These are phyloP conservation scores for Drosophila nannoptera DNA, from an alignment of 1,140 invertebrate genomes.

Conservation along the genomic window DNA sequence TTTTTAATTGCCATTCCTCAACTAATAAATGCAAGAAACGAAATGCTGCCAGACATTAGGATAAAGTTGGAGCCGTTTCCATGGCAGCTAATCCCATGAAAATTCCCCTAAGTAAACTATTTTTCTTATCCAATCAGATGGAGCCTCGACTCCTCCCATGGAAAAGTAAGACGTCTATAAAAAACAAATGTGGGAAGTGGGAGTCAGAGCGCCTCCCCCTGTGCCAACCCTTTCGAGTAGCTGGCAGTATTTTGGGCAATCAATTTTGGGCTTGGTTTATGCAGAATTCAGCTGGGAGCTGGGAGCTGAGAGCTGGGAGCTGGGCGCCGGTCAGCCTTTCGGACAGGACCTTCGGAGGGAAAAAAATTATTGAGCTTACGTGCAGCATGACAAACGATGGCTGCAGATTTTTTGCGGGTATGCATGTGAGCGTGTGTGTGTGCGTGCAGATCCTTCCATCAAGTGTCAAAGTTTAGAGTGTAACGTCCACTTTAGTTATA, in stretches of 20 bases:
- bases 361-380: slow-evolving; percentile 56
- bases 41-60: background rate
- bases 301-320: slow-evolving; percentile 17
- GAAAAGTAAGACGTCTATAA: too few species aligned
- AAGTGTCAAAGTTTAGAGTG: slow-evolving; percentile 70
- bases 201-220: too few species aligned
- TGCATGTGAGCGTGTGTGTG: slow-evolving; percentile 15
- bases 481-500: slow-evolving; percentile 71
- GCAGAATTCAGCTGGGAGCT: slow-evolving; percentile 14
- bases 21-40: background rate
- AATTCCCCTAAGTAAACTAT: too few species aligned
- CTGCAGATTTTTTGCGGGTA: slow-evolving; percentile 29
- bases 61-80: too few species aligned
- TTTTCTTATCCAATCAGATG: too few species aligned
- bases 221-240: slow-evolving; percentile 11
- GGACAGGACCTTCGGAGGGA: slow-evolving; percentile 16
- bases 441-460: slow-evolving; percentile 62
- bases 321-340: slow-evolving; percentile 25
- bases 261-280: slow-evolving; percentile 56
- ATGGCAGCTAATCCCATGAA: too few species aligned
- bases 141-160: too few species aligned
- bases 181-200: too few species aligned
- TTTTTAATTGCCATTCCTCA: slow-evolving; percentile 46
- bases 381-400: slow-evolving; percentile 69
- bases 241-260: slow-evolving; percentile 64